phyloP scores from a whole-genome alignment of 2,888 invertebrate species.

The Baronia brevicornis region DNA sequence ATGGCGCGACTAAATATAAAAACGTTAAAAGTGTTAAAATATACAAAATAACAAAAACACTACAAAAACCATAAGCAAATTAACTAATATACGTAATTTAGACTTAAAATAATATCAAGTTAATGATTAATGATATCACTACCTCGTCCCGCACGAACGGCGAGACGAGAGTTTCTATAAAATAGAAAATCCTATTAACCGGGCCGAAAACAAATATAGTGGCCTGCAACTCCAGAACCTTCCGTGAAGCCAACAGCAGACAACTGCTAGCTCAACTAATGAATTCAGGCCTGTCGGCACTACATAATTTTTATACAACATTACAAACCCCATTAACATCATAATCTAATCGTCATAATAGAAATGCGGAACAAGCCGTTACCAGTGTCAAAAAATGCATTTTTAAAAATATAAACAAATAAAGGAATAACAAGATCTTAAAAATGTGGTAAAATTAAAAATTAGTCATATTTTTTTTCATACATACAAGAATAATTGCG shows the following conservation, averaged over 20 bases:
- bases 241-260: conserved; percentile 38
- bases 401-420: neutral
- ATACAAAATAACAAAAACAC: conserved; percentile 70
- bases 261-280: conserved; percentile 34
- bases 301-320: conserved; percentile 42
- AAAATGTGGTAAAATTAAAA: too few relatives aligned
- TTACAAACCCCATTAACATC: conserved; percentile 28
- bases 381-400: conserved; percentile 10
- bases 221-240: conserved; percentile 58
- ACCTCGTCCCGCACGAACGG: conserved; percentile 36
- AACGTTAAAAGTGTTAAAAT: conserved; percentile 60
- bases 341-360: conserved; percentile 5
- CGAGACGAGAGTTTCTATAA: conserved; percentile 31
- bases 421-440: too few relatives aligned
- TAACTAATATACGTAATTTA: conserved; percentile 58
- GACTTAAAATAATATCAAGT: conserved; percentile 63
- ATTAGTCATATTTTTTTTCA: too few relatives aligned
- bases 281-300: conserved; percentile 30
- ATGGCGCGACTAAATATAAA: conserved; percentile 52
- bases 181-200: conserved; percentile 61
- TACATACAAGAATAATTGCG: too few relatives aligned
- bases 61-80: conserved; percentile 62
- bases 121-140: conserved; percentile 64
- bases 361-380: conserved; percentile 15
- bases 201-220: conserved; percentile 75